Evolutionary conservation across 2,113 vertebrate genomes (phyloP), one percentile per base, ranked within the genome.

Genomic region (Anarhynchus alexandrinus): DNA sequence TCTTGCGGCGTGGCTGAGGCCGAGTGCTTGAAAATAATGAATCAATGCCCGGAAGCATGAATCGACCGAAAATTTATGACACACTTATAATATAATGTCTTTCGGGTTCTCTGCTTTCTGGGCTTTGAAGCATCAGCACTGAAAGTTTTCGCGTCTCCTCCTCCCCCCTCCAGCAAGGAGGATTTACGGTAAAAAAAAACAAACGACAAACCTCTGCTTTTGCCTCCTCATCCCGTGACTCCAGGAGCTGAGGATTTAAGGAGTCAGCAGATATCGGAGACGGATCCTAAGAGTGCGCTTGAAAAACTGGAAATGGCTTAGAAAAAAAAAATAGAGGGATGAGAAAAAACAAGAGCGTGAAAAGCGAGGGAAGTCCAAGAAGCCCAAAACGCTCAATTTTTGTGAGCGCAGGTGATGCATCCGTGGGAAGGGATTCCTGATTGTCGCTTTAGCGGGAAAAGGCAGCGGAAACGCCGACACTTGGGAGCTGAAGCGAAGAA

Each of bases 21-120:
- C 2, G 61, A 65, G 94, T 3, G 8, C 91, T 93, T 54, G 88
- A 95, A 92, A 88, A 92, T 67, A 25, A 95, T 94, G 93, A 96
- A 96, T 95, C 95, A 83, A 84, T 91, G 95, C 92, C 90, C 80
- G 32, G 94, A 88, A 96, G 88, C 94, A 76, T 87, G 96, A 95
- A 96, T 96, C 81, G 81, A 71, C 86, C 72, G 81, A 15, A 94
- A 88, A 94, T 93, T 88, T 83, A 93, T 86, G 90, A 30, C 86
- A n/a, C 86, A 82, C 91, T 95, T 93, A 64, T 11, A 13, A 23
- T 66, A 20, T 43, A 36, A 84, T 57, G 61, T 43, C 83, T 90
- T 90, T 32, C 67, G 94, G 94, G 65, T 59, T 47, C 65, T 73
- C 45, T 47, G 65, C 30, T 11, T 82, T 58, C 76, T 40, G 85